Percentiles rank a stretch among this genome's conserved stretches.
Conservation (phyloP, 2,113 vertebrate species). For the Aythya baeri region DNA sequence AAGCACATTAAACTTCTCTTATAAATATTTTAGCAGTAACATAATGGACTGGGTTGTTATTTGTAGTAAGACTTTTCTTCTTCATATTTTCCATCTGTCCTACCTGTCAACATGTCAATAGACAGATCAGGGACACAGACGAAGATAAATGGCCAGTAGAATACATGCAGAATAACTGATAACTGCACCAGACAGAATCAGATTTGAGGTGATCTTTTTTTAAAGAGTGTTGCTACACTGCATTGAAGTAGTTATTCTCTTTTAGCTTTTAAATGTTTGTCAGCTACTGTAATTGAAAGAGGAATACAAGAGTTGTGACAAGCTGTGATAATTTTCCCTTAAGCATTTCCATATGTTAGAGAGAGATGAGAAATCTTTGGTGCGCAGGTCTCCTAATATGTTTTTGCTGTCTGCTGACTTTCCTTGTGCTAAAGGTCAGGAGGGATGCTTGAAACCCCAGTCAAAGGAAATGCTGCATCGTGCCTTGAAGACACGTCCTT, state of each 20-base stretch:
- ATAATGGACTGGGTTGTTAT: slow-evolving; percentile 36
- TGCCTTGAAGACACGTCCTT: neutral
- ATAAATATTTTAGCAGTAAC: slow-evolving; percentile 72
- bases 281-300: slow-evolving; percentile 30
- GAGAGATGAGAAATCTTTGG: neutral
- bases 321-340: slow-evolving; percentile 11
- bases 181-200: slow-evolving; percentile 32
- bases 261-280: slow-evolving; percentile 29
- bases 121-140: neutral
- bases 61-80: neutral
- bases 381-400: neutral
- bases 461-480: neutral
- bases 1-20: slow-evolving; percentile 53
- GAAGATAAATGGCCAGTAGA: slow-evolving; percentile 15
- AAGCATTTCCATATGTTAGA: slow-evolving; percentile 27
- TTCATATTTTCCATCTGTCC: slow-evolving; percentile 21
- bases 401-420: slow-evolving; percentile 13
- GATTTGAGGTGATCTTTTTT: slow-evolving; percentile 45
- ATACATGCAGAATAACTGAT: neutral
- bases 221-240: neutral
- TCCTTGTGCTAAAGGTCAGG: neutral
- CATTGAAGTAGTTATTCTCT: slow-evolving; percentile 22
- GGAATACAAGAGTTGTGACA: slow-evolving; percentile 42
- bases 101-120: slow-evolving; percentile 12
- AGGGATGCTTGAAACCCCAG: neutral